phyloP scores from a whole-genome alignment of 2,113 vertebrate genomes.

The Tyrannus savana region DNA sequence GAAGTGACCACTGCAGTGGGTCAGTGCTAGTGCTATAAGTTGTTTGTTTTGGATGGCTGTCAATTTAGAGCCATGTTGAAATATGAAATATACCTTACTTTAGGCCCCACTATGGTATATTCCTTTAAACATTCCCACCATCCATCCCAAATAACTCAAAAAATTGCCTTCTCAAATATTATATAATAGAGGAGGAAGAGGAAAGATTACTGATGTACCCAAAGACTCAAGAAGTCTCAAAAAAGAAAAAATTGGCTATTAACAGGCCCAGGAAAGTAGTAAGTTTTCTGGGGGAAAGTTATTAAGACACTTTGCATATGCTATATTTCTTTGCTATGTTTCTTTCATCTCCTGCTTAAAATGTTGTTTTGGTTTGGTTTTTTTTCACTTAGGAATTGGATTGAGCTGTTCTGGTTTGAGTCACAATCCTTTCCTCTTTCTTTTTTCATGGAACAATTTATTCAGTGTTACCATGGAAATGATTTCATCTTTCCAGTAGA shows the following conservation, averaged over 20 bases:
- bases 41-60: neutral
- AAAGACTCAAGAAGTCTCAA: neutral
- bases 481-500: constrained; percentile 12
- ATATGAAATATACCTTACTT: neutral
- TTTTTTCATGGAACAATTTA: constrained; percentile 19
- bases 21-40: neutral
- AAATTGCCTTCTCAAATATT: neutral
- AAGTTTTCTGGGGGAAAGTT: neutral
- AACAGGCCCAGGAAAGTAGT: neutral
- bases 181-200: neutral
- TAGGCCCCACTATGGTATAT: neutral
- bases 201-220: neutral
- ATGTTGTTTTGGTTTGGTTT: neutral
- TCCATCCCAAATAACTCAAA: accelerated
- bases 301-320: neutral
- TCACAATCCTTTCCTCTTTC: neutral
- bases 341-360: neutral
- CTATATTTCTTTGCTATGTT: neutral
- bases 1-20: neutral
- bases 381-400: neutral
- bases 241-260: neutral
- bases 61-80: neutral
- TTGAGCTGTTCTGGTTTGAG: constrained; percentile 8
- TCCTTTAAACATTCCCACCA: neutral
- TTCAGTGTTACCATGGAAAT: constrained; percentile 65